Conservation (phyloP, 2,113 vertebrate species). For the Ondatra zibethicus region DNA sequence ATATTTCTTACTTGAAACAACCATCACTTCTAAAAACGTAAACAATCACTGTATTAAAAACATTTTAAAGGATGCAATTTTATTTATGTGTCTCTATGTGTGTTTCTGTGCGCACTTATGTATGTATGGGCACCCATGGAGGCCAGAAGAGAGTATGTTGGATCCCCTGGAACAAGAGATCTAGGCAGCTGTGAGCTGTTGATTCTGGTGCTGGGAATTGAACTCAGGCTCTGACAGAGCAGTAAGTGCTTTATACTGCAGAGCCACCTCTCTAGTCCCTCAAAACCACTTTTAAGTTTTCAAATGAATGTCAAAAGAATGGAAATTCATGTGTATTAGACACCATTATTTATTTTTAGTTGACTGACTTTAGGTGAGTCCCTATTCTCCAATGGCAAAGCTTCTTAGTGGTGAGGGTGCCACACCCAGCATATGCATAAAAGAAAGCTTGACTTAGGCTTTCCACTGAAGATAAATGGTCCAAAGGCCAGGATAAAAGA, state of each 20-base stretch:
- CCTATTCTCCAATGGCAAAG: not conserved
- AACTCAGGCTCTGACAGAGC: too few relatives aligned
- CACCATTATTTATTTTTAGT: not conserved
- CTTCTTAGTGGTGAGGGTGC: not conserved
- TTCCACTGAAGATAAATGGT: not conserved
- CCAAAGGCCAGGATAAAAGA: not conserved
- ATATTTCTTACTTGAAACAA: too few relatives aligned
- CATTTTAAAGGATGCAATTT: not conserved
- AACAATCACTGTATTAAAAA: not conserved
- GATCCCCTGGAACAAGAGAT: too few relatives aligned
- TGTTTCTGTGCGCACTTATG: not conserved
- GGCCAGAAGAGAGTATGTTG: too few relatives aligned
- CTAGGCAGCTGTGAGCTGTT: too few relatives aligned
- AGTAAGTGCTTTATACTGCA: too few relatives aligned
- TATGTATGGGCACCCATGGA: too few relatives aligned
- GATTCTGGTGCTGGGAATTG: too few relatives aligned
- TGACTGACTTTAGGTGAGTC: not conserved
- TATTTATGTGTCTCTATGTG: not conserved
- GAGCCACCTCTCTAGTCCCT: too few relatives aligned
- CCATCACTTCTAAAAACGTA: too few relatives aligned
- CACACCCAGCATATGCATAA: not conserved
- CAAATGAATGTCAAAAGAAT: not conserved
- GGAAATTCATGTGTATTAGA: not conserved
- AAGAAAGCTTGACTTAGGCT: not conserved
- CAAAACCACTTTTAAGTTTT: not conserved